Conservation (phyloP, 2,888 invertebrate species). For the Sminthurides aquaticus region DNA sequence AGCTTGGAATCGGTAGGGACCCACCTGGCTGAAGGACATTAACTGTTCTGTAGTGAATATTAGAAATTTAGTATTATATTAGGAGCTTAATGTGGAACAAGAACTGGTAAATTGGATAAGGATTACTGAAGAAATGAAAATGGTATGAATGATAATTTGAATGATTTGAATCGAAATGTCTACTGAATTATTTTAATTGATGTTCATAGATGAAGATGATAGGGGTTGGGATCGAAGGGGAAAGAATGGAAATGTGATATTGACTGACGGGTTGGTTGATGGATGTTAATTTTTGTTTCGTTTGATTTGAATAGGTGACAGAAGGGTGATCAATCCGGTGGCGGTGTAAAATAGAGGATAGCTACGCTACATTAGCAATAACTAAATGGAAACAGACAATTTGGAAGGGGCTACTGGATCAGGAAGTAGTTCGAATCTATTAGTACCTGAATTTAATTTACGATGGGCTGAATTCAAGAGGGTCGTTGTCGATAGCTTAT, state of each 20-base stretch:
- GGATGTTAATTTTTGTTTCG: neutral
- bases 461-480: constrained; percentile 41
- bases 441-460: constrained; percentile 20
- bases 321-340: neutral
- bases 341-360: neutral
- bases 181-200: too few relatives aligned
- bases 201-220: neutral
- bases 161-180: too few relatives aligned
- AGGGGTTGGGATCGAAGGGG: neutral
- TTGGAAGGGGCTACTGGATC: constrained; percentile 14
- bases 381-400: constrained; percentile 19
- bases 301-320: neutral
- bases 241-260: neutral
- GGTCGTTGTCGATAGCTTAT: constrained; percentile 41
- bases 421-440: constrained; percentile 15
- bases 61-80: too few relatives aligned
- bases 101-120: too few relatives aligned
- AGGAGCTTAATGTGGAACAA: too few relatives aligned
- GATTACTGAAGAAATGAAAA: neutral
- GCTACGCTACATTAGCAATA: constrained; percentile 12
- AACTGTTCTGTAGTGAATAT: too few relatives aligned
- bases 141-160: too few relatives aligned
- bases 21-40: too few relatives aligned
- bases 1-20: too few relatives aligned
- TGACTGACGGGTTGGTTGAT: too few relatives aligned